phyloP scores from a whole-genome alignment of 2,797 vertebrate species.

The Falco berigora region DNA sequence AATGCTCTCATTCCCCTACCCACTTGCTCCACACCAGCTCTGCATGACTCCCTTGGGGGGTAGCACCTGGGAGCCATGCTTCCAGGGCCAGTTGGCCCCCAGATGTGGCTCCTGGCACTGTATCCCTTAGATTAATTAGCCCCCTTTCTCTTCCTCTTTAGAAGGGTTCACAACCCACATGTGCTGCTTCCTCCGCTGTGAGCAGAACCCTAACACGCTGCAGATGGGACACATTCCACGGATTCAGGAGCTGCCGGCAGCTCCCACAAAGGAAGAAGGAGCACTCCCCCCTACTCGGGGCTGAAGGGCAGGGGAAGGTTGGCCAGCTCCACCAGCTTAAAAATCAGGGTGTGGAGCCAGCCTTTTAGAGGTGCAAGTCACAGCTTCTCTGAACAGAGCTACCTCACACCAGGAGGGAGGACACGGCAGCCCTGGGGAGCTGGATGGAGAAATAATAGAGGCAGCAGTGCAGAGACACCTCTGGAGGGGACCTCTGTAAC shows the following conservation, averaged over 20 bases:
- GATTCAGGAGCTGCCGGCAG: slow-evolving; percentile 46
- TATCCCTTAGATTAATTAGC: slow-evolving; percentile 52
- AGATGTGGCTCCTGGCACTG: slow-evolving; percentile 54
- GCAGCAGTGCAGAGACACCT: neutral
- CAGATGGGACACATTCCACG: slow-evolving; percentile 66
- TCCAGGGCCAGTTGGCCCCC: slow-evolving; percentile 40
- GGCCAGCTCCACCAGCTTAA: neutral
- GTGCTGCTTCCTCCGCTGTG: slow-evolving; percentile 24
- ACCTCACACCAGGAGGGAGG: neutral
- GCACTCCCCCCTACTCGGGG: neutral
- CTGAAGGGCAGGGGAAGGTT: neutral
- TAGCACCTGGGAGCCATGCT: neutral
- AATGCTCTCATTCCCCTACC: neutral
- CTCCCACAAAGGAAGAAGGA: neutral
- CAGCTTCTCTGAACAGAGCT: neutral
- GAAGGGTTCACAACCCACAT: slow-evolving; percentile 58
- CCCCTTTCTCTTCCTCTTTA: slow-evolving; percentile 39
- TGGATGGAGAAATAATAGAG: neutral
- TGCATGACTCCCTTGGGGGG: neutral
- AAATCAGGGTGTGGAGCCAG: neutral
- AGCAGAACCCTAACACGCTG: slow-evolving; percentile 5
- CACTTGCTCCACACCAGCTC: neutral
- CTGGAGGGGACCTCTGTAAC: neutral
- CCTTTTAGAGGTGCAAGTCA: neutral
- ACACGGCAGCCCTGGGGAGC: neutral